A percentile compares a stretch with the other conserved stretches of the same genome.
Evolutionary conservation across 92 coral and sea anemone genomes (phyloP).

Genomic region (Pocillopora grandis): DNA sequence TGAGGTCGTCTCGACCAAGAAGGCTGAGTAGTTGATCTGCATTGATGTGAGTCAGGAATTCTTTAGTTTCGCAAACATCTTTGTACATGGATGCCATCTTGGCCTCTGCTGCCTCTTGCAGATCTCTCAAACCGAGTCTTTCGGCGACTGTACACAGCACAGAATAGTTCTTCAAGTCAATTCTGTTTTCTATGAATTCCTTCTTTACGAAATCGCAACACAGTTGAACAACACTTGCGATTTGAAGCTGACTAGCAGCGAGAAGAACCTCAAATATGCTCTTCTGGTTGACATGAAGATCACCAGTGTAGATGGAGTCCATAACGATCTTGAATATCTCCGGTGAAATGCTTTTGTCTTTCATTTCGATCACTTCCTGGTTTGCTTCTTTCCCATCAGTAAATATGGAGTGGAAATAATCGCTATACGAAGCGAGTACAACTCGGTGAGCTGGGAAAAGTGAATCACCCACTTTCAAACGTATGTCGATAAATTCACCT

Average conservation of each 20-base stretch:
- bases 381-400: slow-evolving; percentile 22
- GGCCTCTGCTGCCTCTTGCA: slow-evolving; percentile 7
- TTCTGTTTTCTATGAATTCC: not conserved
- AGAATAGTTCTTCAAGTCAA: not conserved
- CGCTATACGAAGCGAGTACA: slow-evolving; percentile 63
- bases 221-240: slow-evolving; percentile 19
- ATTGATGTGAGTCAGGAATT: slow-evolving; percentile 40
- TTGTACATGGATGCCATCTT: not conserved
- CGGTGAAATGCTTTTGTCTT: slow-evolving; percentile 33
- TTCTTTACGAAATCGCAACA: slow-evolving; percentile 2
- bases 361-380: slow-evolving; percentile 47
- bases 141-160: not conserved
- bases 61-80: slow-evolving; percentile 53
- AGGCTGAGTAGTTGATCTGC: slow-evolving; percentile 46
- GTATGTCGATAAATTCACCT: slow-evolving; percentile 61
- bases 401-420: slow-evolving; percentile 70
- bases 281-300: slow-evolving; percentile 37
- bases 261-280: slow-evolving; percentile 39
- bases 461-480: slow-evolving; percentile 58
- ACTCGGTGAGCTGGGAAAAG: slow-evolving; percentile 59
- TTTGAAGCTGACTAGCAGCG: too few species aligned
- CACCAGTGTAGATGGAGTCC: slow-evolving; percentile 67
- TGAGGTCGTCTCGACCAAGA: slow-evolving; percentile 51
- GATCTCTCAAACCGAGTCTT: not conserved
- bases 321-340: slow-evolving; percentile 55